phyloP scores from a whole-genome alignment of 2,888 invertebrate species.

The Nemurella pictetii region DNA sequence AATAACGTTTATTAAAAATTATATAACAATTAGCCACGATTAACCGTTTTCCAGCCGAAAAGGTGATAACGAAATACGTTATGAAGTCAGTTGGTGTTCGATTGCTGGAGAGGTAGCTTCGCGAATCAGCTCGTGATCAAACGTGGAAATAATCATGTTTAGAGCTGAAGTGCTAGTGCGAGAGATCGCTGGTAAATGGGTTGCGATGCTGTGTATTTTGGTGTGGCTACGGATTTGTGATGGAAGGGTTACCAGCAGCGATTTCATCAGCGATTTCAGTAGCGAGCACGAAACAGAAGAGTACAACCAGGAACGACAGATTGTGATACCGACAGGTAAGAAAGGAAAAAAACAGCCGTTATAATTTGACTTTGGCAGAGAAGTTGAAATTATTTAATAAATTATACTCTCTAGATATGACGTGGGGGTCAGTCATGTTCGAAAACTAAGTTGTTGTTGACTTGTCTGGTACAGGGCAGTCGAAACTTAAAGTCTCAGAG shows the following conservation, averaged over 20 bases:
- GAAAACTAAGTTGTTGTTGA: too few relatives aligned
- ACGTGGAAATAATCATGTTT: too few relatives aligned
- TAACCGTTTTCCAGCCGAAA: neutral
- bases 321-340: neutral
- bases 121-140: neutral
- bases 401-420: too few relatives aligned
- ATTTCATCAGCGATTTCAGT: too few relatives aligned
- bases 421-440: too few relatives aligned
- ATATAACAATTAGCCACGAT: neutral
- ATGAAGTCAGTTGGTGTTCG: neutral
- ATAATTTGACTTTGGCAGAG: neutral
- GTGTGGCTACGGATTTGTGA: neutral
- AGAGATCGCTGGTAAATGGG: too few relatives aligned
- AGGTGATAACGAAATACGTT: neutral
- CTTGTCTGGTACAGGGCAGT: too few relatives aligned
- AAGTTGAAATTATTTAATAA: too few relatives aligned
- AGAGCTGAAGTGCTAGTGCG: neutral
- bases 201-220: neutral
- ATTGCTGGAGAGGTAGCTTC: neutral
- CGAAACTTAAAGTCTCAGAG: too few relatives aligned
- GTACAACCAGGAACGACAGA: neutral
- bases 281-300: neutral
- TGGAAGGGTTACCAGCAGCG: neutral
- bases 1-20: neutral
- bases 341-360: too few relatives aligned